A percentile compares a stretch with the other conserved stretches of the same genome.
phyloP scores from a whole-genome alignment of 2,888 invertebrate genomes.

The Cephus pulcher region DNA sequence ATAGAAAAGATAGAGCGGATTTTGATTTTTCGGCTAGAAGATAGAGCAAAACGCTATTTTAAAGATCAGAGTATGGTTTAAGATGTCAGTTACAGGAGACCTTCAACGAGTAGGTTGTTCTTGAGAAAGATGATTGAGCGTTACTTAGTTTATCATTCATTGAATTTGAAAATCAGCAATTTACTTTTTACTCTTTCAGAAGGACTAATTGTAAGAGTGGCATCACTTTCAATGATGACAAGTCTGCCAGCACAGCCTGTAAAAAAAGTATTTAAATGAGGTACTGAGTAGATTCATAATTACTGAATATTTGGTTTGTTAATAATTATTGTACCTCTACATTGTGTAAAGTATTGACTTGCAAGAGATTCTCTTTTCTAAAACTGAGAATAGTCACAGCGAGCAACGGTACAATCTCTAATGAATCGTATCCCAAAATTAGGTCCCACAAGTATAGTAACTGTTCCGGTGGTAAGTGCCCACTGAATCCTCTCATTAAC shows the following conservation, averaged over 20 bases:
- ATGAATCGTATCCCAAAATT: slow-evolving; percentile 89
- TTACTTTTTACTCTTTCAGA: slow-evolving; percentile 71
- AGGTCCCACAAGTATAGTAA: slow-evolving; percentile 93
- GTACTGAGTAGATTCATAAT: not conserved
- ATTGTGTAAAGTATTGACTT: slow-evolving; percentile 79
- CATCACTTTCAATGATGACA: slow-evolving; percentile 88
- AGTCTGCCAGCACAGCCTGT: slow-evolving; percentile 84
- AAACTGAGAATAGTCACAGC: slow-evolving; percentile 88
- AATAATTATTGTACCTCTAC: slow-evolving; percentile 72
- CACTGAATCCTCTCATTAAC: slow-evolving; percentile 96
- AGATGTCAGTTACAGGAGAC: not conserved
- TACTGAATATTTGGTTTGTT: not conserved
- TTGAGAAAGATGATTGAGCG: not conserved
- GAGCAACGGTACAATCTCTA: slow-evolving; percentile 89
- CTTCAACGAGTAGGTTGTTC: not conserved
- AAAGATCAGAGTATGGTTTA: not conserved
- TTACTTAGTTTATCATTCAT: not conserved
- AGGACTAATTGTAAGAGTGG: slow-evolving; percentile 85
- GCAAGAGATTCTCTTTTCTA: slow-evolving; percentile 85
- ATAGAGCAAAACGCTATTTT: not conserved
- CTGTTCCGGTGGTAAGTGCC: slow-evolving; percentile 93
- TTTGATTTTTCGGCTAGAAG: not conserved
- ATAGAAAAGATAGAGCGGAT: not conserved
- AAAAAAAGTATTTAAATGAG: slow-evolving; percentile 30
- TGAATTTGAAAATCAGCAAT: not conserved